These are phyloP conservation scores for Leucopsar rothschildi DNA, from an alignment of 2,113 vertebrate species.

Conservation along the genomic window DNA sequence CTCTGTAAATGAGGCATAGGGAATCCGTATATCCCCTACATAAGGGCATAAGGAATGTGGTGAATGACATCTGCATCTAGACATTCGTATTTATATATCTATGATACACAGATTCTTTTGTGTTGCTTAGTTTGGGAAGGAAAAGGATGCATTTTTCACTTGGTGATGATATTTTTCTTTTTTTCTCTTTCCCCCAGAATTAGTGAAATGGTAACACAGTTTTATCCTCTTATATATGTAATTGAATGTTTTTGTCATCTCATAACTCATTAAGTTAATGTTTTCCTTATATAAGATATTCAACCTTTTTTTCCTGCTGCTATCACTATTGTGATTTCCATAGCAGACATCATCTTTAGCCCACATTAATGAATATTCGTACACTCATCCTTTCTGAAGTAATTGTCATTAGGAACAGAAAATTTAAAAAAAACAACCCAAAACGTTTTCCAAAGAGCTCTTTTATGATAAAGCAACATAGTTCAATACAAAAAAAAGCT, in stretches of 20 bases:
- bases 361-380: background rate
- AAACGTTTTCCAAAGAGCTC: background rate
- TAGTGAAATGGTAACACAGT: background rate
- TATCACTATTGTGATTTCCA: background rate
- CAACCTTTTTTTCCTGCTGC: background rate
- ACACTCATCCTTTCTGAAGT: background rate
- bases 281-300: background rate
- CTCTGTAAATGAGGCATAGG: background rate
- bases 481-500: background rate
- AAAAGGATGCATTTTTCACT: background rate
- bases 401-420: background rate
- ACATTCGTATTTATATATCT: background rate
- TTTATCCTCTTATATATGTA: background rate
- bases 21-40: background rate
- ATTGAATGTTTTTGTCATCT: background rate
- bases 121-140: background rate
- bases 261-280: background rate
- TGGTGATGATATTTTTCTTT: background rate
- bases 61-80: background rate
- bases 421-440: rapidly evolving
- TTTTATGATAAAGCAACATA: background rate
- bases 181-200: background rate
- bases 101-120: background rate
- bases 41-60: background rate
- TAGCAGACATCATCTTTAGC: background rate